These are phyloP conservation scores for Urophycis tenuis DNA, from an alignment of 2,797 vertebrate species.

Conservation along the genomic window DNA sequence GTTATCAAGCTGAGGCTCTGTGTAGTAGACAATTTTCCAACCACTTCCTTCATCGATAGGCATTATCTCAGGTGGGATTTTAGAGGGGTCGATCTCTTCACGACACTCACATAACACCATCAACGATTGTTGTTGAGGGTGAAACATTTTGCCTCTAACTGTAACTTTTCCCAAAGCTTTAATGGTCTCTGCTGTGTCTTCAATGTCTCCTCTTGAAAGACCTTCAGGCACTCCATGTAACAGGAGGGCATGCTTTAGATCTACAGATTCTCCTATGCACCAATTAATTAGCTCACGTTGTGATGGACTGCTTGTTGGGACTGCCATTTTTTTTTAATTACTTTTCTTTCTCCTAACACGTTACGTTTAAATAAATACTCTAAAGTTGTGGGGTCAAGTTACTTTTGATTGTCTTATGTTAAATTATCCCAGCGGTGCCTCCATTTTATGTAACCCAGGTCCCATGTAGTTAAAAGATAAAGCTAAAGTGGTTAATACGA, in stretches of 20 bases:
- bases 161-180: slow-evolving; percentile 5
- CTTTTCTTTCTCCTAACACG: too few species aligned
- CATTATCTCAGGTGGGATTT: slow-evolving; percentile 4
- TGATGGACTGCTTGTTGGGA: neutral
- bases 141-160: slow-evolving; percentile 7
- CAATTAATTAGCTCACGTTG: slow-evolving; percentile 1
- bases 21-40: neutral
- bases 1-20: neutral
- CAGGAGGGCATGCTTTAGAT: slow-evolving; percentile 3
- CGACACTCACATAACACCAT: slow-evolving; percentile 16
- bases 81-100: slow-evolving; percentile 5
- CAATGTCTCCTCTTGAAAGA: neutral
- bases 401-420: too few species aligned
- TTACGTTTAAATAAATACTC: too few species aligned
- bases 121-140: neutral
- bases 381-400: too few species aligned
- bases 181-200: neutral
- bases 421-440: too few species aligned
- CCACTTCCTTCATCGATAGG: neutral
- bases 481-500: too few species aligned
- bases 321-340: slow-evolving; percentile 4
- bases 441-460: too few species aligned
- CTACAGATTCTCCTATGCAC: slow-evolving; percentile 9
- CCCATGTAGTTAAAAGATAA: too few species aligned
- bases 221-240: slow-evolving; percentile 6